phyloP scores from a whole-genome alignment of 1,140 invertebrate genomes.

The Telenomus remus region DNA sequence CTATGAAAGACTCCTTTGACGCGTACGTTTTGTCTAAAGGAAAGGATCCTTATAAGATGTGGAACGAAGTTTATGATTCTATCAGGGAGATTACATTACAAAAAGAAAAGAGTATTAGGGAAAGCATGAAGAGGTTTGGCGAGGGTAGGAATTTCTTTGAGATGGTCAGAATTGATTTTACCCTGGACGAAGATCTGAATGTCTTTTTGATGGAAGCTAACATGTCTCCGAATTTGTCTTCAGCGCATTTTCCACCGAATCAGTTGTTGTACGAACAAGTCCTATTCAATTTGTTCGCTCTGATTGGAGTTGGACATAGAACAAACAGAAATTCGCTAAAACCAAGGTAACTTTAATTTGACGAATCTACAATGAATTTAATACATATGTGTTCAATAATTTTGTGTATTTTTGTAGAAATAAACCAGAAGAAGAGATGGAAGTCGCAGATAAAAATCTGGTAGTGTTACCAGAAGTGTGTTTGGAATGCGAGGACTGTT shows the following conservation, averaged over 20 bases:
- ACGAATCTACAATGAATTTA: background rate
- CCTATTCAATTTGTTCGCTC: slow-evolving; percentile 87
- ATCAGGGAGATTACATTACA: slow-evolving; percentile 83
- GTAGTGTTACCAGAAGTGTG: slow-evolving; percentile 86
- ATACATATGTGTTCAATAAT: background rate
- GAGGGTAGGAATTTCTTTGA: slow-evolving; percentile 90
- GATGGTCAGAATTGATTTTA: slow-evolving; percentile 94
- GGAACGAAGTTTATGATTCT: slow-evolving; percentile 87
- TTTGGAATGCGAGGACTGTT: slow-evolving; percentile 80
- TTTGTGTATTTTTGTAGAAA: slow-evolving; percentile 60
- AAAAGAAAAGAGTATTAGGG: slow-evolving; percentile 83
- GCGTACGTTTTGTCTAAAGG: slow-evolving; percentile 83
- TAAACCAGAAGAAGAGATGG: slow-evolving; percentile 79
- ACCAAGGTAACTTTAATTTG: slow-evolving; percentile 63
- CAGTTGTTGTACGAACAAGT: slow-evolving; percentile 94
- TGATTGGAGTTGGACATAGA: slow-evolving; percentile 83
- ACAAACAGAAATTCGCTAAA: slow-evolving; percentile 67
- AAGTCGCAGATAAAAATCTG: slow-evolving; percentile 87
- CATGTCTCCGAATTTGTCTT: slow-evolving; percentile 98
- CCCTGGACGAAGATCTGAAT: slow-evolving; percentile 91
- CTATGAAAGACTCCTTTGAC: slow-evolving; percentile 92
- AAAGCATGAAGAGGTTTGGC: slow-evolving; percentile 74
- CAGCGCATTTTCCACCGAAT: slow-evolving; percentile 92
- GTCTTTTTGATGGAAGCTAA: slow-evolving; percentile 96
- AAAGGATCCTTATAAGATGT: slow-evolving; percentile 84